Conservation (phyloP, 2,797 vertebrate genomes). For the Lithobates sylvaticus region DNA sequence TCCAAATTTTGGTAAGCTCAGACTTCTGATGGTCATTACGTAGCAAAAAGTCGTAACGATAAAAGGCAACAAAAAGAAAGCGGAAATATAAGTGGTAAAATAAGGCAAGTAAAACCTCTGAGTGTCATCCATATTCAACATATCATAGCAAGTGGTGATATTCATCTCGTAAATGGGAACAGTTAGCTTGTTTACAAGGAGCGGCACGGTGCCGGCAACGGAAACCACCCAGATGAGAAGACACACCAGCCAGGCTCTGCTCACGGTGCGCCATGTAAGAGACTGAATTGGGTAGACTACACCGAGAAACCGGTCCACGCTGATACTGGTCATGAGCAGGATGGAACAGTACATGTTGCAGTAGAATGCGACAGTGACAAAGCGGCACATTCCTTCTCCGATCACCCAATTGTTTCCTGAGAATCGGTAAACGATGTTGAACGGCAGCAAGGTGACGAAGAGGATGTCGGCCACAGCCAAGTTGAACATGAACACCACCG, state of each 20-base stretch:
- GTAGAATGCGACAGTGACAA: slow-evolving; percentile 89
- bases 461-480: slow-evolving; percentile 88
- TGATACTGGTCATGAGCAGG: slow-evolving; percentile 87
- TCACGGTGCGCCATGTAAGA: slow-evolving; percentile 84
- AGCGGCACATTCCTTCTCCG: slow-evolving; percentile 83
- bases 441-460: slow-evolving; percentile 73
- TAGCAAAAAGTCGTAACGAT: slow-evolving; percentile 83
- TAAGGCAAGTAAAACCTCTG: slow-evolving; percentile 77
- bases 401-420: slow-evolving; percentile 87
- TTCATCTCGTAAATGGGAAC: slow-evolving; percentile 69
- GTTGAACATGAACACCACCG: slow-evolving; percentile 88
- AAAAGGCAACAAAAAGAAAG: slow-evolving; percentile 86
- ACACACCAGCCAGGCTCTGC: slow-evolving; percentile 71
- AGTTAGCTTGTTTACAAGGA: slow-evolving; percentile 86
- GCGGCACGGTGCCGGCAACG: slow-evolving; percentile 81
- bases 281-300: slow-evolving; percentile 88
- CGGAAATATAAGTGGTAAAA: slow-evolving; percentile 72
- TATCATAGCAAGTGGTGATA: slow-evolving; percentile 88
- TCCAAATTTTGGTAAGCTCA: slow-evolving; percentile 76
- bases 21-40: slow-evolving; percentile 81
- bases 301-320: slow-evolving; percentile 87
- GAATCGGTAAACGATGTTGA: slow-evolving; percentile 90
- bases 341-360: slow-evolving; percentile 96
- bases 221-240: slow-evolving; percentile 83
- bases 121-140: slow-evolving; percentile 75